Percentiles rank a stretch among this genome's conserved stretches.
These are phyloP conservation scores for Tachuris rubrigastra DNA, from an alignment of 2,113 vertebrate genomes.

Conservation along the genomic window DNA sequence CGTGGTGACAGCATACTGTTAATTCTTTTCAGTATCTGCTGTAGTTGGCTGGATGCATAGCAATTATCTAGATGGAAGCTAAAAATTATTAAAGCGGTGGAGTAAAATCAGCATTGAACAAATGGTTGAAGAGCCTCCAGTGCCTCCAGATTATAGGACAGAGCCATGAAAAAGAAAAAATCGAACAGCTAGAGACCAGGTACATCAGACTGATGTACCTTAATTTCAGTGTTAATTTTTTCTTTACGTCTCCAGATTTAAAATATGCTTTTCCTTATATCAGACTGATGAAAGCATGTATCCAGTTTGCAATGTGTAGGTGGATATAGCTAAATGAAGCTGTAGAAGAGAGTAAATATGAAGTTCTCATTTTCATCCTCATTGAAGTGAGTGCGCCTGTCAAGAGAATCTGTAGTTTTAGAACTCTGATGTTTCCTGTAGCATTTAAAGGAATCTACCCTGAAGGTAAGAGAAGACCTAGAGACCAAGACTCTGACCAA, in stretches of 20 bases:
- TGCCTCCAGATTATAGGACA: slow-evolving; percentile 26
- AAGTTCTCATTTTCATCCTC: neutral
- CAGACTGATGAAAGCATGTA: neutral
- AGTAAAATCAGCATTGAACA: slow-evolving; percentile 30
- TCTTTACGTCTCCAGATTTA: neutral
- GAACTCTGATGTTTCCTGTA: neutral
- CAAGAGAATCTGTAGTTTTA: neutral
- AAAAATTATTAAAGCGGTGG: neutral
- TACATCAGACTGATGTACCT: neutral
- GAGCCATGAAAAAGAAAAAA: neutral
- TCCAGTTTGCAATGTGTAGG: neutral
- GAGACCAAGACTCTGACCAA: neutral
- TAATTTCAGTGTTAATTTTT: neutral
- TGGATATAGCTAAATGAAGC: neutral
- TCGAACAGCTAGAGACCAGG: neutral
- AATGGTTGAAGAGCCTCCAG: neutral
- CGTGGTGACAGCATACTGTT: neutral
- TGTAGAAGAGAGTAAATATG: neutral
- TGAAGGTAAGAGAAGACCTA: neutral
- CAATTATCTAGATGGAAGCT: slow-evolving; percentile 20
- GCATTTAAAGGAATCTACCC: neutral
- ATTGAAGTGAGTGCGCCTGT: neutral
- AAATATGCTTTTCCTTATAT: neutral
- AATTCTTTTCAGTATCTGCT: slow-evolving; percentile 9
- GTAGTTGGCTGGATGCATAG: neutral